A percentile compares a stretch with the other conserved stretches of the same genome.
phyloP scores from a whole-genome alignment of 2,797 vertebrate genomes.

The Diglossa cyanea region DNA sequence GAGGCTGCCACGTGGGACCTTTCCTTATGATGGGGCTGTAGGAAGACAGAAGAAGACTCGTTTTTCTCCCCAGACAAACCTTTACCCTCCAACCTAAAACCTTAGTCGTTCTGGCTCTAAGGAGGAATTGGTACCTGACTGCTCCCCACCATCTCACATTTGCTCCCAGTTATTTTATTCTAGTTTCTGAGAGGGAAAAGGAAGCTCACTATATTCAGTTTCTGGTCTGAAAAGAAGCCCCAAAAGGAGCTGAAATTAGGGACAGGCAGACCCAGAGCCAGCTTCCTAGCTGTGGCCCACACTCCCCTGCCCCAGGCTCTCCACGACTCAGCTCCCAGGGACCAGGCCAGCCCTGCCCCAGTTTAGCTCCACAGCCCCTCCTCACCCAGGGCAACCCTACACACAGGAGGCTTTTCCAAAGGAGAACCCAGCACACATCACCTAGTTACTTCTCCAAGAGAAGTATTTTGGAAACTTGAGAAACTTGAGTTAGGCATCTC shows the following conservation, averaged over 20 bases:
- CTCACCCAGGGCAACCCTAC: neutral
- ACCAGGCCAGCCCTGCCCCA: fast-evolving
- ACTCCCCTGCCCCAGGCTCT: neutral
- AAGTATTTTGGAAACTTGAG: neutral
- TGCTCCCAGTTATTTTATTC: neutral
- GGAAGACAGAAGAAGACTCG: neutral
- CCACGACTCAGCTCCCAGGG: neutral
- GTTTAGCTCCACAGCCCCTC: neutral
- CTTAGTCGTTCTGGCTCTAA: neutral
- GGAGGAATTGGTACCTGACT: neutral
- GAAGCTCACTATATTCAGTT: neutral
- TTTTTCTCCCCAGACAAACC: neutral
- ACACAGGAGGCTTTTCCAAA: neutral
- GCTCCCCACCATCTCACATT: neutral
- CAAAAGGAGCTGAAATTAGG: neutral
- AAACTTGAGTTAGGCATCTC: neutral
- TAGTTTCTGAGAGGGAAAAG: neutral
- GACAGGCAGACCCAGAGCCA: no score
- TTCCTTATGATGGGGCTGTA: neutral
- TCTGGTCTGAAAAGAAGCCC: neutral
- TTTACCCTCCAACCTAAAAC: neutral
- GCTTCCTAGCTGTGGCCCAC: neutral
- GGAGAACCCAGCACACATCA: neutral
- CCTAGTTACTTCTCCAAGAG: fast-evolving
- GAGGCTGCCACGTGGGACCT: neutral